Base-by-base conservation (phyloP, 1,140 invertebrate species). In the Sycophaga agraensis region DNA sequence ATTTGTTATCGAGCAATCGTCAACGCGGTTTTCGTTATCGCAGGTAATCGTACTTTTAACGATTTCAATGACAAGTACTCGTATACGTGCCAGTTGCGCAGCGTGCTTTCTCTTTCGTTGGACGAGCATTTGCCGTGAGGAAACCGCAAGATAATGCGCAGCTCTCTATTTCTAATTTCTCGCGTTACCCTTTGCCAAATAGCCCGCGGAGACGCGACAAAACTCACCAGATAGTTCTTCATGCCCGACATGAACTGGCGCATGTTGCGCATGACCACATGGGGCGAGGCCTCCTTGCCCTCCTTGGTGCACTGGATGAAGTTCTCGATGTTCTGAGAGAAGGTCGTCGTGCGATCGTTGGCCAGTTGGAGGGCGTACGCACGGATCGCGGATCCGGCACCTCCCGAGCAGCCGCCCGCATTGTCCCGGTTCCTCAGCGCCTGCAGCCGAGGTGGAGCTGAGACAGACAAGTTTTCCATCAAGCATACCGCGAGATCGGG, bases 231-330 rank as follows among this genome's bases (percentile, higher is more conserved):
- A 76, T 97, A 98, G 73, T 98, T 97, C 76, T 97, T 97, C 87
- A 97, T 97, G 40, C 96, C 96, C 16, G 91, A 96, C 92, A 97
- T 96, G 72, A 97, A 98, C 76, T 98, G 96, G 2, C 96, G 87
- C 82, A 96, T 94, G 75, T 96, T 96, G 63, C 93, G 86, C 89
- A 95, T 94, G 12, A 95, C 91, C 39, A 93, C 84, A 70, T 92
- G 89, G 6, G 94, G 93, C 71, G 90, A 93, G 3, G 85, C 88
- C 71, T 97, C 94, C 45, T 89, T 89, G 1, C 92, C 92, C 69
- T 97, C 94, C 65, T 89, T 87, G 0, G 95, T 97, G 79, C 95
- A 97, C 42, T 92, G 87, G 53, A 97, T 94, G 75, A 98, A 98
- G 79, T 96, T 93, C 70, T 94, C 90, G 56, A 97, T 91, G 66